These are phyloP conservation scores for Orcinus orca DNA, from an alignment of 2,113 vertebrate genomes.

Conservation along the genomic window DNA sequence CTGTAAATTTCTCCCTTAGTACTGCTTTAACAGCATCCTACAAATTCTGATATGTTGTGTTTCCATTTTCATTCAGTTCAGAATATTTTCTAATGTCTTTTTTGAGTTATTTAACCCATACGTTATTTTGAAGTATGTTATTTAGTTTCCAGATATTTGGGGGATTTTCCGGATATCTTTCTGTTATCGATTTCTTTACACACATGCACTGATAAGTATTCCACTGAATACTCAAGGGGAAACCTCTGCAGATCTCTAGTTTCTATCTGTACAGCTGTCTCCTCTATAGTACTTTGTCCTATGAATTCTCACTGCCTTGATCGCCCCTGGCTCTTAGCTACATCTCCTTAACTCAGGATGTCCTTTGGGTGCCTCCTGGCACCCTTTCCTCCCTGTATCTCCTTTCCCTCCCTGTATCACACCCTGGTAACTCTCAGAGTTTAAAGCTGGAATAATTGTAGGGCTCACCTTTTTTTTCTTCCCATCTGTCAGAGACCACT, in stretches of 20 bases:
- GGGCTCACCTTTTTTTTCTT: not conserved
- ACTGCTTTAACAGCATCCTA: not conserved
- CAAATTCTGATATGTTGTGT: not conserved
- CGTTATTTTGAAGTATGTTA: not conserved
- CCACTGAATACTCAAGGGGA: not conserved
- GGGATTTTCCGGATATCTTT: not conserved
- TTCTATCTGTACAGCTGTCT: not conserved
- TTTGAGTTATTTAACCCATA: not conserved
- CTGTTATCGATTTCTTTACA: not conserved
- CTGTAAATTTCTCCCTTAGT: not conserved
- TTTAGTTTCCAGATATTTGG: not conserved
- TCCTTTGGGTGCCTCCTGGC: not conserved
- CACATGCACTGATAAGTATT: not conserved
- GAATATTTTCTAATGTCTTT: not conserved
- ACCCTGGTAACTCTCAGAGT: not conserved
- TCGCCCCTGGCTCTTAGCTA: not conserved
- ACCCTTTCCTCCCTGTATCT: too few relatives aligned
- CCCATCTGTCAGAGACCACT: not conserved
- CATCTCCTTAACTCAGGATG: not conserved
- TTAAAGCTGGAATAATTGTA: not conserved
- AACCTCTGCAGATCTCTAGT: not conserved
- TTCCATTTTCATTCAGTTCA: not conserved
- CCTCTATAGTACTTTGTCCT: not conserved
- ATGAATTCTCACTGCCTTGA: not conserved
- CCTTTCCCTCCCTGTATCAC: not conserved